Percentiles rank a stretch among this genome's conserved stretches.
Conservation (phyloP, 2,888 invertebrate genomes). For the Aplocera efformata region DNA sequence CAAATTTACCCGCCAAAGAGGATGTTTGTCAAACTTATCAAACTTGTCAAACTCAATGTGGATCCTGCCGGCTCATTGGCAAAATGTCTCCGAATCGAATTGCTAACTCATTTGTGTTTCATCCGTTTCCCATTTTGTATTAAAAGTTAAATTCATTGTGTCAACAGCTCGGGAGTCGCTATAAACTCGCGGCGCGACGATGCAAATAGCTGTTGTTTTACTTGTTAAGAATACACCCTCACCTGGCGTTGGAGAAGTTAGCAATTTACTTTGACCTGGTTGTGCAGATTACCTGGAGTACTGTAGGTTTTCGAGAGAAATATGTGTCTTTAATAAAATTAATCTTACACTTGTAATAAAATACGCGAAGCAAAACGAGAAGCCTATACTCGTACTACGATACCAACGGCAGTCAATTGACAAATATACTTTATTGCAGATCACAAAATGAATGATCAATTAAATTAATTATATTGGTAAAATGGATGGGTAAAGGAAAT, state of each 20-base stretch:
- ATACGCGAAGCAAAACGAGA: no score
- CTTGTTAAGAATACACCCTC: constrained; percentile 5
- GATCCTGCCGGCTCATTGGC: constrained; percentile 27
- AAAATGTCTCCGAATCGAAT: constrained; percentile 31
- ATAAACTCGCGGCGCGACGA: constrained; percentile 11
- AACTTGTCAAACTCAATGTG: constrained; percentile 19
- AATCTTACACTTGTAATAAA: no score
- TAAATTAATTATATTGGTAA: no score
- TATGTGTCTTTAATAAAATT: no score
- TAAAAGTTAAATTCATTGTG: constrained; percentile 26
- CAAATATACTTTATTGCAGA: no score
- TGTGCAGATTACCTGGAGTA: no score
- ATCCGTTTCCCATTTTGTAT: constrained; percentile 21
- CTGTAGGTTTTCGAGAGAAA: no score
- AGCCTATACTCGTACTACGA: no score
- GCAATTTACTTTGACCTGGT: no score
- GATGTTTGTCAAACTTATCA: constrained; percentile 27
- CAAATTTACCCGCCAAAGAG: constrained; percentile 8
- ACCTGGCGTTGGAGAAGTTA: background rate
- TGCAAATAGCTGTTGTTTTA: constrained; percentile 17
- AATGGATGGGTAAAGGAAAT: no score
- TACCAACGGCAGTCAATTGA: no score
- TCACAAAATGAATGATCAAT: no score
- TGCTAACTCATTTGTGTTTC: constrained; percentile 30
- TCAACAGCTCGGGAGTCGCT: constrained; percentile 12